Percentiles rank a stretch among this genome's conserved stretches.
These are phyloP conservation scores for Trypoxylus dichotomus DNA, from an alignment of 1,140 invertebrate genomes.

Conservation along the genomic window DNA sequence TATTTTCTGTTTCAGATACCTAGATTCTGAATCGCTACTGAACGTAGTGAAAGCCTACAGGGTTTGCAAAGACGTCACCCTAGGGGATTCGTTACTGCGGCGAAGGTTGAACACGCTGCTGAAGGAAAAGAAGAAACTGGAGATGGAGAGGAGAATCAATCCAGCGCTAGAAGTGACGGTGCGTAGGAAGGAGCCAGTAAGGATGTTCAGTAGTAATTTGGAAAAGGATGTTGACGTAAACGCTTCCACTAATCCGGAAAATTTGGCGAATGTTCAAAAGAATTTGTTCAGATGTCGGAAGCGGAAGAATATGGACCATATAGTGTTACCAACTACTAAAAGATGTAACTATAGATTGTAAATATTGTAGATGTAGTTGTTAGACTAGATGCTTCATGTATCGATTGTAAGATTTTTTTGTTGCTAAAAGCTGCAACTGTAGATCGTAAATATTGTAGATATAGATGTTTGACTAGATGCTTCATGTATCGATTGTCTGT, in stretches of 20 bases:
- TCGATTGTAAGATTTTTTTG: no score
- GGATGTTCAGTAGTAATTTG: background rate
- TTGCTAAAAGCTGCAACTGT: background rate
- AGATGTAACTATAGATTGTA: background rate
- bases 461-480: no score
- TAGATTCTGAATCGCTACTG: background rate
- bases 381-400: no score
- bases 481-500: no score
- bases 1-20: background rate
- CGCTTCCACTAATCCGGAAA: background rate
- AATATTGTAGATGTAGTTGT: no score
- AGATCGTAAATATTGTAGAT: background rate
- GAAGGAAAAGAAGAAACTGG: background rate
- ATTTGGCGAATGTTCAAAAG: background rate
- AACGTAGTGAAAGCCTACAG: background rate
- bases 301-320: background rate
- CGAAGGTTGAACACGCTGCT: background rate
- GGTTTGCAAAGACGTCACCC: background rate
- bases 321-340: background rate
- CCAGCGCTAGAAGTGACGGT: background rate
- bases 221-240: background rate
- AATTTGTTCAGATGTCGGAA: background rate
- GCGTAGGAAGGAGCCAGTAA: background rate
- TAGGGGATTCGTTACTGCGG: background rate
- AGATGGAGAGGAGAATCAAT: background rate